Evolutionary conservation across 2,113 vertebrate species (phyloP).

Genomic region (Leiothrix lutea): DNA sequence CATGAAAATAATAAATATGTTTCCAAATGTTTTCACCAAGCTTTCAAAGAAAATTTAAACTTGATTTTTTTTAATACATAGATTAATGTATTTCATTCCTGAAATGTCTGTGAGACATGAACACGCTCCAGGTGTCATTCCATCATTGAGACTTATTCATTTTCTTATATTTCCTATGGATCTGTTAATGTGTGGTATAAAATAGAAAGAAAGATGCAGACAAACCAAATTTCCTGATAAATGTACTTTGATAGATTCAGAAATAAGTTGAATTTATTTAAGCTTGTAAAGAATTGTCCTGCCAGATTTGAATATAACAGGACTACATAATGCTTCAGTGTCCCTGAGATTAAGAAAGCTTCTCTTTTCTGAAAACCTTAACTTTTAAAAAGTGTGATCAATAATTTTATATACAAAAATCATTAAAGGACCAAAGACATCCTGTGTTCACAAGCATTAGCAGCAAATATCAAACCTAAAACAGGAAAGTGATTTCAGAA

Average conservation of each 20-base stretch:
- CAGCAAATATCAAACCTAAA: neutral
- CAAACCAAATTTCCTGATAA: neutral
- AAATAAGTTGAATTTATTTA: neutral
- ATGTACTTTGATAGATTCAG: neutral
- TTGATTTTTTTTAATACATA: neutral
- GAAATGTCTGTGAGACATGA: neutral
- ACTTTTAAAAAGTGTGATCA: neutral
- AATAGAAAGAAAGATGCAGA: neutral
- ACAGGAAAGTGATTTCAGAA: slow-evolving; percentile 23
- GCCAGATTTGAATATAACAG: neutral
- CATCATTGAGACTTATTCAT: accelerated
- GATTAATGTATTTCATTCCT: neutral
- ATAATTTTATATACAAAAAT: slow-evolving; percentile 33
- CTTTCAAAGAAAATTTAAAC: neutral
- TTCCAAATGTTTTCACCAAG: neutral
- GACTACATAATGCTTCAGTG: neutral
- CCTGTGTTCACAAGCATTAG: slow-evolving; percentile 19
- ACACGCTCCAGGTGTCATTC: neutral
- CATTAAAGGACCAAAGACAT: neutral
- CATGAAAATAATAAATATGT: neutral
- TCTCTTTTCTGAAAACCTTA: neutral
- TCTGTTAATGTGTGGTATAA: neutral
- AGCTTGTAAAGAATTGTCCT: neutral
- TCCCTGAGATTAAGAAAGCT: neutral
- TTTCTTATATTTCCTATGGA: neutral